Percentiles rank a stretch among this genome's conserved stretches.
These are phyloP conservation scores for Heterohyrax brucei DNA, from an alignment of 2,797 vertebrate genomes.

Conservation along the genomic window DNA sequence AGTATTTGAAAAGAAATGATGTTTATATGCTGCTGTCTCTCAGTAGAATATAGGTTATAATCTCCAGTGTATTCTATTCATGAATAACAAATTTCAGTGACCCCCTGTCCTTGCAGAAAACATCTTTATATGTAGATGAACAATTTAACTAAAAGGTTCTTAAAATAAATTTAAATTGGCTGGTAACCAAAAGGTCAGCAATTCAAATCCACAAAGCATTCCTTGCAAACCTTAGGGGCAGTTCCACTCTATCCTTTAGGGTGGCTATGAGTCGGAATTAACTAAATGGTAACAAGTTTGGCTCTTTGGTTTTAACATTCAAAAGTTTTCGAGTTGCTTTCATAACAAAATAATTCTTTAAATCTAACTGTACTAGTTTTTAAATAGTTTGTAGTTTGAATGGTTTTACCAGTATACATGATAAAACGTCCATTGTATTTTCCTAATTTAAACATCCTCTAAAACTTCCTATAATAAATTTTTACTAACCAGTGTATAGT, in stretches of 20 bases:
- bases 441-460: conserved; percentile 63
- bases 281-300: no score
- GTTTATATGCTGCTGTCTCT: conserved; percentile 40
- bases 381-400: conserved; percentile 46
- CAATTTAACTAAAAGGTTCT: conserved; percentile 61
- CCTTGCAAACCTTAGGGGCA: no score
- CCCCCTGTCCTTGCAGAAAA: conserved; percentile 35
- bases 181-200: no score
- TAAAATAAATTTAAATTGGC: conserved; percentile 62
- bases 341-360: conserved; percentile 69
- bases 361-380: neutral
- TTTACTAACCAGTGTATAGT: conserved; percentile 37
- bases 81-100: neutral
- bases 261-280: no score
- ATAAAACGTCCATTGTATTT: conserved; percentile 53
- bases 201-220: no score
- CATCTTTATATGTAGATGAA: conserved; percentile 3
- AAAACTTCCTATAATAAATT: conserved; percentile 66
- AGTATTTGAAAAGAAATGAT: conserved; percentile 68
- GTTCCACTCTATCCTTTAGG: no score
- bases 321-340: conserved; percentile 63
- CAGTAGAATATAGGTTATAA: conserved; percentile 9
- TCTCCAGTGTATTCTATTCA: neutral
- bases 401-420: neutral
- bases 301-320: neutral